Evolutionary conservation across 1,140 invertebrate species (phyloP), one percentile per base, ranked within the genome.

Genomic region (Hycleus phaleratus): DNA sequence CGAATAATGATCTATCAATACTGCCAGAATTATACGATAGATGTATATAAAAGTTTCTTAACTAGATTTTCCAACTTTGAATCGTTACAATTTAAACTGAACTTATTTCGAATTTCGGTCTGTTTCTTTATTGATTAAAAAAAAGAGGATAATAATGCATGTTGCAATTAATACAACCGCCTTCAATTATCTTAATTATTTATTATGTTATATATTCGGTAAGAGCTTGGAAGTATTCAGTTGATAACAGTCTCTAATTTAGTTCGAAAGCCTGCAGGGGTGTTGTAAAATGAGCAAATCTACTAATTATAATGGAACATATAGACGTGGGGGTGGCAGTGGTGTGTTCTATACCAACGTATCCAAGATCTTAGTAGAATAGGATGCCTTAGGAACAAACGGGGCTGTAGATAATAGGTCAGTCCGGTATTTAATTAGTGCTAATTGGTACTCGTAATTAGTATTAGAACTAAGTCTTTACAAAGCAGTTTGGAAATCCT

Each of bases 391-490:
- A 58, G 56, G 26, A 56, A 47, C 57, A 58, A 58, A 32, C 32
- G 7, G 50, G 50, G 53, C 47, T 57, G 61, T 51, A 61, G 64
- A 66, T 69, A 69, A 66, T 69, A 66, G 65, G 61, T 65, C 63
- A 69, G 57, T 64, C 56, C 53, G 56, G 60, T 62, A 63, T 65
- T 66, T 68, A 67, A 65, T 68, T 71, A 68, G 59, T 55, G 58
- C 62, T 68, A 64, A 68, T 67, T 69, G 68, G 64, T 58, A 58
- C 56, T 64, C 51, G 66, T 68, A 69, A 69, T 69, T 69, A 69
- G 66, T 69, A 68, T 68, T 65, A 69, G 62, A 65, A 68, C 60
- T 66, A 63, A 66, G 64, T 63, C 64, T 64, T 66, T 58, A 65
- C 67, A 67, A 68, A 68, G 65, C 67, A 67, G 64, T 67, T 68